Conservation (phyloP, 1,140 invertebrate species). For the Capitella teleta region DNA sequence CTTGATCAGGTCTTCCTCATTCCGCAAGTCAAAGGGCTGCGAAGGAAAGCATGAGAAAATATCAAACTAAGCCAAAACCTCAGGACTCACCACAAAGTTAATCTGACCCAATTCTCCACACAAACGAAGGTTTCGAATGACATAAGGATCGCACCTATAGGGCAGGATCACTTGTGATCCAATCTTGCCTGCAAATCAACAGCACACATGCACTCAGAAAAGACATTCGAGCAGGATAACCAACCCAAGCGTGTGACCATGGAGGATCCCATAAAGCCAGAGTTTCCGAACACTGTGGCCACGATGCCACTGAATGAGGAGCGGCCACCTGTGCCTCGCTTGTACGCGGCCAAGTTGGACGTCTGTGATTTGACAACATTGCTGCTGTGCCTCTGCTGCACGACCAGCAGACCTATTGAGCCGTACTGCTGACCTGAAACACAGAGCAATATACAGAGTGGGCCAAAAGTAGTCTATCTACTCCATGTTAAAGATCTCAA, state of each 20-base stretch:
- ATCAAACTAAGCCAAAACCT: neutral
- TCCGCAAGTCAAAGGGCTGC: conserved; percentile 66
- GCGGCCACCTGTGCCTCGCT: conserved; percentile 82
- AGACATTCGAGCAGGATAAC: neutral
- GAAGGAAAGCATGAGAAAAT: neutral
- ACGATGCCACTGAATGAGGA: conserved; percentile 93
- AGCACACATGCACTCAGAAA: neutral
- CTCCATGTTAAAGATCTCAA: no score
- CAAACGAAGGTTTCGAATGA: conserved; percentile 63
- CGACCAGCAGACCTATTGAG: no score
- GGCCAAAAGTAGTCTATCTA: no score
- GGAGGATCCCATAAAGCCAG: conserved; percentile 74
- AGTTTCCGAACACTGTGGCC: conserved; percentile 89
- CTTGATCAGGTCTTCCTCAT: conserved; percentile 79
- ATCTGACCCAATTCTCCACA: conserved; percentile 93
- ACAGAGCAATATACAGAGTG: no score
- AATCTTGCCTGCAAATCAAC: conserved; percentile 39
- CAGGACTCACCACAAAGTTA: conserved; percentile 53
- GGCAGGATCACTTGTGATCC: conserved; percentile 77
- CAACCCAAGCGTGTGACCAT: conserved; percentile 78
- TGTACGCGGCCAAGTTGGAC: conserved; percentile 54
- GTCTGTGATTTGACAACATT: no score
- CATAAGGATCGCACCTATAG: conserved; percentile 76
- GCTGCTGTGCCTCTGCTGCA: no score
- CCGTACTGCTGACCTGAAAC: no score